These are phyloP conservation scores for Aphyosemion australe DNA, from an alignment of 2,113 vertebrate species.

Conservation along the genomic window DNA sequence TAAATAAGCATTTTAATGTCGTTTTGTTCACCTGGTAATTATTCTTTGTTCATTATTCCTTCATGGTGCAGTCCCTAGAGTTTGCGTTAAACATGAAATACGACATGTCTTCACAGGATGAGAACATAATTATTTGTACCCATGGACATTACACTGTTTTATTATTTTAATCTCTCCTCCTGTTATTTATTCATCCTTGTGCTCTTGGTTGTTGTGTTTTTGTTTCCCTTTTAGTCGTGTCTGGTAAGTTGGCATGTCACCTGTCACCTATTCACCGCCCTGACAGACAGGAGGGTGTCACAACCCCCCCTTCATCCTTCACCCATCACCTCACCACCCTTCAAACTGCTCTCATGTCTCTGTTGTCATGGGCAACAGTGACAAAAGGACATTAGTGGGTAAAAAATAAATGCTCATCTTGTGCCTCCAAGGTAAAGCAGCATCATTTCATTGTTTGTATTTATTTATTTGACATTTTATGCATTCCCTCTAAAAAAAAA, in stretches of 20 bases:
- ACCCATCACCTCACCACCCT: slow-evolving; percentile 90
- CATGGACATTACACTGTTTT: slow-evolving; percentile 58
- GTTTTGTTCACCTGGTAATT: slow-evolving; percentile 25
- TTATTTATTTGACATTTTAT: slow-evolving; percentile 57
- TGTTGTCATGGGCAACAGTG: slow-evolving; percentile 89
- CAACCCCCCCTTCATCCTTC: slow-evolving; percentile 87
- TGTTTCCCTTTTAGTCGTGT: slow-evolving; percentile 94
- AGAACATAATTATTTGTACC: slow-evolving; percentile 40
- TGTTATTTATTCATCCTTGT: slow-evolving; percentile 80
- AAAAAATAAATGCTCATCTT: slow-evolving; percentile 80
- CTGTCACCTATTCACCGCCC: slow-evolving; percentile 92
- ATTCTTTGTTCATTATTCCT: slow-evolving; percentile 4
- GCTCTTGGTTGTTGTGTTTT: slow-evolving; percentile 87
- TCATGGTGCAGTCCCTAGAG: slow-evolving; percentile 7
- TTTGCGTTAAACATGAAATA: slow-evolving; percentile 19
- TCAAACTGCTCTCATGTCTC: slow-evolving; percentile 91
- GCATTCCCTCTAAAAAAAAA: slow-evolving; percentile 18
- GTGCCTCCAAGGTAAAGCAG: slow-evolving; percentile 89
- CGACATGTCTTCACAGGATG: slow-evolving; percentile 38
- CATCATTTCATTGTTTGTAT: slow-evolving; percentile 67
- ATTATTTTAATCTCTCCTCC: slow-evolving; percentile 53
- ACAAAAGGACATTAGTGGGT: slow-evolving; percentile 90
- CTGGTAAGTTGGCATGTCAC: slow-evolving; percentile 99
- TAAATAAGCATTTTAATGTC: slow-evolving; percentile 7
- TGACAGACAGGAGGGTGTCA: slow-evolving; percentile 91